Percentiles rank a stretch among this genome's conserved stretches.
phyloP scores from a whole-genome alignment of 2,888 invertebrate genomes.

The Xanthia icteritia region DNA sequence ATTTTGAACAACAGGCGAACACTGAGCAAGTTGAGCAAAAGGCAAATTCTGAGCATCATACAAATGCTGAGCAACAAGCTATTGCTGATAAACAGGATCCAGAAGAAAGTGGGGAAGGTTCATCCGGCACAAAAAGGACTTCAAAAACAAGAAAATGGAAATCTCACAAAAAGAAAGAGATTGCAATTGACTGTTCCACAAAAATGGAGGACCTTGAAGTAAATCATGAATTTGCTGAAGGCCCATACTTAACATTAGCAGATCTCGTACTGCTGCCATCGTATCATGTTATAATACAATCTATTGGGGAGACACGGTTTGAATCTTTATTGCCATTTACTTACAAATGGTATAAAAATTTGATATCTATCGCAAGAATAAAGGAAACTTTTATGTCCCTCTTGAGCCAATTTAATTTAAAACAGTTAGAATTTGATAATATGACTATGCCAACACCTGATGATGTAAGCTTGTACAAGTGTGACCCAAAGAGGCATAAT shows the following conservation, averaged over 20 bases:
- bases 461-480: slow-evolving; percentile 93
- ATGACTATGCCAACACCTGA: slow-evolving; percentile 86
- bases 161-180: slow-evolving; percentile 53
- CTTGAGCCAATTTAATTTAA: slow-evolving; percentile 62
- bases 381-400: slow-evolving; percentile 61
- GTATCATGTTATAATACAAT: slow-evolving; percentile 91
- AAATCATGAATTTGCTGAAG: slow-evolving; percentile 95
- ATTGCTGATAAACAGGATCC: slow-evolving; percentile 3
- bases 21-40: slow-evolving; percentile 13
- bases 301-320: slow-evolving; percentile 79
- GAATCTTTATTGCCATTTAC: slow-evolving; percentile 90
- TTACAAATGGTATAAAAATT: slow-evolving; percentile 91
- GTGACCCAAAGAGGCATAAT: slow-evolving; percentile 94
- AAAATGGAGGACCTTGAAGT: slow-evolving; percentile 80
- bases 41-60: background rate
- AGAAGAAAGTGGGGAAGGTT: slow-evolving; percentile 7
- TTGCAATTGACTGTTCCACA: slow-evolving; percentile 30
- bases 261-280: slow-evolving; percentile 95
- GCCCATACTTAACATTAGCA: slow-evolving; percentile 94
- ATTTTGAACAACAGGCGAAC: slow-evolving; percentile 35
- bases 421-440: slow-evolving; percentile 64
- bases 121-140: slow-evolving; percentile 21
- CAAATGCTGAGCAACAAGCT: slow-evolving; percentile 58
- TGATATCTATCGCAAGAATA: slow-evolving; percentile 73
- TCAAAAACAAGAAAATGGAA: slow-evolving; percentile 55